Conservation (phyloP, 1,140 invertebrate species). For the Myzus persicae region DNA sequence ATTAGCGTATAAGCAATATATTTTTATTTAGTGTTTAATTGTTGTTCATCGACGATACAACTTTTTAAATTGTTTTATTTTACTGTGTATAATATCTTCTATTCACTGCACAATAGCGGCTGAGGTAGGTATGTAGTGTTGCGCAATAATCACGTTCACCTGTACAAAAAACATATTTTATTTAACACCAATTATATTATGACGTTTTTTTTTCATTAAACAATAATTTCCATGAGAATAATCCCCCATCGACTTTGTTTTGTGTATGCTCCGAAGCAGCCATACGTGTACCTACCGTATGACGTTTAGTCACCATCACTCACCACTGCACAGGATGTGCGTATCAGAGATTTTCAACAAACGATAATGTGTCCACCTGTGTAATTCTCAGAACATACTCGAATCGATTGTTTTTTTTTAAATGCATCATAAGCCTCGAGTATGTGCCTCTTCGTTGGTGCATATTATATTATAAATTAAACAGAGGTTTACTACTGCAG, state of each 20-base stretch:
- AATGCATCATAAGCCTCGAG: background rate
- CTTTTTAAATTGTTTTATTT: no score
- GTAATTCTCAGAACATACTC: background rate
- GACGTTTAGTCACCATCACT: background rate
- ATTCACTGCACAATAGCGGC: no score
- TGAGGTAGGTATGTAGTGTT: no score
- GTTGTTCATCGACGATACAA: no score
- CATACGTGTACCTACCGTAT: background rate
- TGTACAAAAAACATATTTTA: background rate
- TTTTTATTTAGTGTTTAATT: no score
- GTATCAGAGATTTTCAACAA: background rate
- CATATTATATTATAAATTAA: background rate
- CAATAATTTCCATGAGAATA: background rate
- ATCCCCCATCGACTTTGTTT: background rate
- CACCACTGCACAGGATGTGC: no score
- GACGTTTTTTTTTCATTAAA: background rate
- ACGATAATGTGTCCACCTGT: background rate
- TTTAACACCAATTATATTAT: background rate
- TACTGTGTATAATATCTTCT: no score
- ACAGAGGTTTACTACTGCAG: background rate
- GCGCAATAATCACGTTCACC: no score
- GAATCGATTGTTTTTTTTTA: background rate
- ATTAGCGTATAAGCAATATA: no score
- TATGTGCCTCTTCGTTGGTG: no score
- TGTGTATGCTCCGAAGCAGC: background rate